A percentile compares a stretch with the other conserved stretches of the same genome.
phyloP scores from a whole-genome alignment of 1,140 invertebrate species.

The Lepidurus arcticus region DNA sequence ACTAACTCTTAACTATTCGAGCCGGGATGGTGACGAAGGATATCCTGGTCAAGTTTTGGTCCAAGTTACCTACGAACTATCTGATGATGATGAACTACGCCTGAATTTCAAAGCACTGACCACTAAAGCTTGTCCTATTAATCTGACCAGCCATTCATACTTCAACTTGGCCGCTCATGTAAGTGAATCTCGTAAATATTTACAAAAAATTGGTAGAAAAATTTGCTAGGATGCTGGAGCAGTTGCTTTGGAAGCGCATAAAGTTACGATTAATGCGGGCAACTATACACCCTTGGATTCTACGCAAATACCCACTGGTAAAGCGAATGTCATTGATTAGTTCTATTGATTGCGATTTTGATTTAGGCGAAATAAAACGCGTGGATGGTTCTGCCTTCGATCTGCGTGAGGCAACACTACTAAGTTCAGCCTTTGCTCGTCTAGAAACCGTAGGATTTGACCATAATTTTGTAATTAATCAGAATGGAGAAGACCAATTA shows the following conservation, averaged over 20 bases:
- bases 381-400: conserved; percentile 64
- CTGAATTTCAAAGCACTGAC: conserved; percentile 67
- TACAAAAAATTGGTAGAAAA: neutral
- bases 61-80: conserved; percentile 48
- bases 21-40: conserved; percentile 73
- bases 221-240: conserved; percentile 47
- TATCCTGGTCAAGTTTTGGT: conserved; percentile 46
- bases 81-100: conserved; percentile 60
- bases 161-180: conserved; percentile 86
- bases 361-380: conserved; percentile 55
- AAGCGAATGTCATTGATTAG: conserved; percentile 40
- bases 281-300: conserved; percentile 65
- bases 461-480: conserved; percentile 65
- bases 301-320: conserved; percentile 63
- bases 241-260: conserved; percentile 66
- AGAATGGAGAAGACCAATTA: conserved; percentile 28
- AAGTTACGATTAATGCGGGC: conserved; percentile 66
- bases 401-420: conserved; percentile 52
- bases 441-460: conserved; percentile 60
- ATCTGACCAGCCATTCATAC: conserved; percentile 88
- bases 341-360: conserved; percentile 34
- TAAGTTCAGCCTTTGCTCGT: conserved; percentile 50
- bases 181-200: conserved; percentile 36
- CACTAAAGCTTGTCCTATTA: conserved; percentile 74
- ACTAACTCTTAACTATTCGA: conserved; percentile 62